Evolutionary conservation across 2,797 vertebrate genomes (phyloP), one percentile per base, ranked within the genome.

Genomic region (Sitta carolinensis): DNA sequence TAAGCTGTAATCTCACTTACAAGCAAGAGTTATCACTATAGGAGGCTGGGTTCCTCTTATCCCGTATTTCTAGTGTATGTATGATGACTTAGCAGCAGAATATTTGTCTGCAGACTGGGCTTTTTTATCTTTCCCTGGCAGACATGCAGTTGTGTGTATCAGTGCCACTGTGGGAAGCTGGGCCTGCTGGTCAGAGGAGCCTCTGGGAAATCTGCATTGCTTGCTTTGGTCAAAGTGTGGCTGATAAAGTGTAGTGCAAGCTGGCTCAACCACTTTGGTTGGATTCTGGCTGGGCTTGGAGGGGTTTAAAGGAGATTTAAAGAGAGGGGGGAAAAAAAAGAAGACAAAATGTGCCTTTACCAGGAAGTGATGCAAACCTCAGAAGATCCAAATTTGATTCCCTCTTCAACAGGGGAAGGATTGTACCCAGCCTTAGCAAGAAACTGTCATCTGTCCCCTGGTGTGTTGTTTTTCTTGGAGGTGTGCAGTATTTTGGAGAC

Each of bases 61-160:
- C 74, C 26, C 1, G 0, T 70, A 26, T 76, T 73, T 62, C 42
- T 51, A 6, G 16, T 50, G 11, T 47, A 11, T 13, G 18, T 0
- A 0, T 43, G 21, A n/a, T 3, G 27, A 27, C 25, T 54, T 64
- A 36, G 45, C 72, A 89, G 59, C 63, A 72, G n/a, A 54, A 72
- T 21, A 7, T 70, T 72, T 48, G 27, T 82, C 30, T 82, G 29
- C 20, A 84, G 50, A 21, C 26, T 36, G 27, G 74, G 40, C 17
- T 40, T 73, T 36, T 76, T 77, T 64, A 11, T 74, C 38, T 87
- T 84, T 78, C 11, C 38, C 43, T 55, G 82, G 52, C 48, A 85
- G 63, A 40, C 47, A 22, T 51, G 47, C 16, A 48, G 25, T 10
- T 57, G 27, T 54, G 13, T 45, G 12, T 50, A 34, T 67, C 0